These are phyloP conservation scores for Dermolepida albohirtum DNA, from an alignment of 2,888 invertebrate species.

Conservation along the genomic window DNA sequence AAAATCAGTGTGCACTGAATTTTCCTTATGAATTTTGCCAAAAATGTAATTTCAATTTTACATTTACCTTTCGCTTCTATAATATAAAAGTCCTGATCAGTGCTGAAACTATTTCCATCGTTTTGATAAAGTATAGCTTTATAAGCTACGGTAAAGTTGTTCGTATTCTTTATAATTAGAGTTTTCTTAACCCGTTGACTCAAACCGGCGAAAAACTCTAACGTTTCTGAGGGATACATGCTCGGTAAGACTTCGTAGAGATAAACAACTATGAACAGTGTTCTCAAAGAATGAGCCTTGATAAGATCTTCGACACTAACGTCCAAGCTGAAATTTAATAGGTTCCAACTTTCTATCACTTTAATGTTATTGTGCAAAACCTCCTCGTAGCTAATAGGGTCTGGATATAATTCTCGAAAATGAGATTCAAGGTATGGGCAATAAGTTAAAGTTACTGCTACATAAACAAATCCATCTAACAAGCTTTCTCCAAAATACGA, in stretches of 20 bases:
- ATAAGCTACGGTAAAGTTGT: constrained; percentile 23
- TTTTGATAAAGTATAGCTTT: constrained; percentile 27
- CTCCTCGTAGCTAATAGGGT: constrained; percentile 10
- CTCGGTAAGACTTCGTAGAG: constrained; percentile 32
- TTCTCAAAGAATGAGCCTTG: constrained; percentile 8
- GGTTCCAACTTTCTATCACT: constrained; percentile 23
- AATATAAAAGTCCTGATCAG: constrained; percentile 1
- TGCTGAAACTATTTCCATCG: constrained; percentile 12
- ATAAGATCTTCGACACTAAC: constrained; percentile 12
- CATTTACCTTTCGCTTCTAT: constrained; percentile 10
- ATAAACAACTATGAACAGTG: constrained; percentile 13
- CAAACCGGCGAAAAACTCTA: constrained; percentile 25
- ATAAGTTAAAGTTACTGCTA: constrained; percentile 35
- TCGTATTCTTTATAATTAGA: constrained; percentile 13
- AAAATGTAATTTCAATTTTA: constrained; percentile 8
- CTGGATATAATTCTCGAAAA: neutral
- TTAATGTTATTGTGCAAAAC: constrained; percentile 27
- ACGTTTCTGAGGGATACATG: constrained; percentile 26
- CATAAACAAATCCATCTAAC: constrained; percentile 34
- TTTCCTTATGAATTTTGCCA: constrained; percentile 26
- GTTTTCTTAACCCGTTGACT: neutral
- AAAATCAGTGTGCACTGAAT: constrained; percentile 15
- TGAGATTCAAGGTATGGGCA: constrained; percentile 35
- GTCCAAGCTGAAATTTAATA: constrained; percentile 20
- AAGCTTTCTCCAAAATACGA: constrained; percentile 5